A percentile compares a stretch with the other conserved stretches of the same genome.
Conservation (phyloP, 37 sponge, comb jelly and placozoan genomes). For the Cladorhizidae sp. region DNA sequence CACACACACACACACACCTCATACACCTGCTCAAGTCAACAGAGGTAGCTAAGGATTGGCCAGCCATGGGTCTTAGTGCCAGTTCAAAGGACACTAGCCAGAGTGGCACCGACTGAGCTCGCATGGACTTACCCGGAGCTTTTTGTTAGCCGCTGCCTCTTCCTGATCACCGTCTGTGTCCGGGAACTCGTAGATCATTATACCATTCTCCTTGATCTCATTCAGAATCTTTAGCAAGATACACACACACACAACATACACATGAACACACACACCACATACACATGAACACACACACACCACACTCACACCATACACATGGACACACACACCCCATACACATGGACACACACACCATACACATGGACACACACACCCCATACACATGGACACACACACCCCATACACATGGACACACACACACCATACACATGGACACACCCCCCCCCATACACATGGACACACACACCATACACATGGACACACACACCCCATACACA, state of each 20-base stretch:
- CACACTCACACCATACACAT: not conserved
- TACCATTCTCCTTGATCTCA: constrained; percentile 84
- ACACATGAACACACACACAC: not conserved
- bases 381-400: too few relatives aligned
- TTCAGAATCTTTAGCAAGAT: constrained; percentile 67
- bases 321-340: too few relatives aligned
- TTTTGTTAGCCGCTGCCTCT: constrained; percentile 84
- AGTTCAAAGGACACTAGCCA: not conserved
- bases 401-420: too few relatives aligned
- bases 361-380: not conserved
- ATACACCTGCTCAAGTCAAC: too few relatives aligned
- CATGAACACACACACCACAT: not conserved
- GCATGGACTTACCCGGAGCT: constrained; percentile 69
- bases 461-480: too few relatives aligned
- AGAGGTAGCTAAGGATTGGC: not conserved
- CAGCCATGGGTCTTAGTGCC: not conserved
- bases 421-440: too few relatives aligned
- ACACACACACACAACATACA: not conserved
- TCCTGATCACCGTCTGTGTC: constrained; percentile 90
- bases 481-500: too few relatives aligned
- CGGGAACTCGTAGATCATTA: constrained; percentile 96
- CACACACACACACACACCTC: not conserved
- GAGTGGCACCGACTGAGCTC: too few relatives aligned
- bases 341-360: not conserved
- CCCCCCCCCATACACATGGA: too few relatives aligned